A percentile compares a stretch with the other conserved stretches of the same genome.
Conservation (phyloP, 2,113 vertebrate genomes). For the Falcunculus frontatus region DNA sequence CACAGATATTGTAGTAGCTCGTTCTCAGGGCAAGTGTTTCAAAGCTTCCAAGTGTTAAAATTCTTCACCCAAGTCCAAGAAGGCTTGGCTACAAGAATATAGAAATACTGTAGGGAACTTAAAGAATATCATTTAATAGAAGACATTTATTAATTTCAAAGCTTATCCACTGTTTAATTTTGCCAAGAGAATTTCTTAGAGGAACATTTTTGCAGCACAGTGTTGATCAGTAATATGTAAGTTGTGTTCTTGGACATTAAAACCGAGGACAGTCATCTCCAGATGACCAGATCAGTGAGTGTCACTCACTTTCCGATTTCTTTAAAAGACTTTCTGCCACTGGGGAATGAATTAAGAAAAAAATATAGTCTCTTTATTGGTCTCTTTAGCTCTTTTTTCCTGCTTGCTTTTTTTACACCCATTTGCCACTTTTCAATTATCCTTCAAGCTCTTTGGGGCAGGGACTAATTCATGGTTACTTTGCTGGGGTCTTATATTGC, state of each 20-base stretch:
- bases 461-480: neutral
- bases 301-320: neutral
- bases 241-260: neutral
- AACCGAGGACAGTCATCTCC: neutral
- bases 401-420: neutral
- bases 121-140: neutral
- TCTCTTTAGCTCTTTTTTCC: neutral
- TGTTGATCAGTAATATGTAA: neutral
- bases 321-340: neutral
- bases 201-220: neutral
- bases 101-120: neutral
- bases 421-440: neutral
- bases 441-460: neutral
- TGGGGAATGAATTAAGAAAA: neutral
- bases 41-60: neutral
- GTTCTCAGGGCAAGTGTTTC: neutral
- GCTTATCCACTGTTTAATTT: neutral
- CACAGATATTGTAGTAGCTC: neutral
- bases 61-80: neutral
- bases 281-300: neutral
- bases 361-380: neutral
- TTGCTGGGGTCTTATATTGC: neutral
- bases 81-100: neutral
- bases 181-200: neutral
- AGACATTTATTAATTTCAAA: neutral